Percentiles rank a stretch among this genome's conserved stretches.
These are phyloP conservation scores for Hypothenemus hampei DNA, from an alignment of 1,140 invertebrate genomes.

Conservation along the genomic window DNA sequence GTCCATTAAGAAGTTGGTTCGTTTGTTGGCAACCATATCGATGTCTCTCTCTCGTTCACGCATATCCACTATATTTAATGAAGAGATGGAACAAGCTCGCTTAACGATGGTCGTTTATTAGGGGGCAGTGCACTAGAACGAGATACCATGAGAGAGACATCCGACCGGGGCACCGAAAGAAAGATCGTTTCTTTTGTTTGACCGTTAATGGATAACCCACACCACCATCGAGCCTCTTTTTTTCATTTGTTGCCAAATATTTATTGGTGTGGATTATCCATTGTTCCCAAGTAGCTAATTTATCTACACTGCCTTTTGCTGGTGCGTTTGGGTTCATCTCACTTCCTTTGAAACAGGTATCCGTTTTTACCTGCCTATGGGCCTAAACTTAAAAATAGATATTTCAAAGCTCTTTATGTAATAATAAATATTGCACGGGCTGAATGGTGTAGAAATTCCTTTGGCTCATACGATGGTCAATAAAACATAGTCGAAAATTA, in stretches of 20 bases:
- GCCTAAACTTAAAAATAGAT: constrained; percentile 4
- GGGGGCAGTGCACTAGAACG: constrained; percentile 1
- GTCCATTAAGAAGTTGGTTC: constrained; percentile 2
- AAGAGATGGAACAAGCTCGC: not conserved
- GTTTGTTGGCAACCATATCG: not conserved
- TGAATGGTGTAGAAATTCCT: too few species aligned
- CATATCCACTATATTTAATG: not conserved
- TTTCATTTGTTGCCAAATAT: not conserved
- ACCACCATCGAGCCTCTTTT: not conserved
- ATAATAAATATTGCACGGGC: not conserved
- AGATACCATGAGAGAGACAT: not conserved
- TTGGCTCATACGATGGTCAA: not conserved
- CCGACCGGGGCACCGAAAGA: not conserved
- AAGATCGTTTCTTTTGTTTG: not conserved
- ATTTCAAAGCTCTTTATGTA: not conserved
- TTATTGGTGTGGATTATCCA: not conserved
- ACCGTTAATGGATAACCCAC: not conserved
- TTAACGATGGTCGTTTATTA: not conserved
- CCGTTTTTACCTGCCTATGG: not conserved
- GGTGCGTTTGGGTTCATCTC: not conserved
- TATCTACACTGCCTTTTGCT: not conserved
- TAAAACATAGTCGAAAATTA: not conserved
- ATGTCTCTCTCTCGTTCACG: not conserved
- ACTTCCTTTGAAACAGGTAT: constrained; percentile 1
- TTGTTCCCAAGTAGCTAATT: not conserved